Evolutionary conservation across 2,888 invertebrate genomes (phyloP).

Genomic region (Linnaemya vulpina): DNA sequence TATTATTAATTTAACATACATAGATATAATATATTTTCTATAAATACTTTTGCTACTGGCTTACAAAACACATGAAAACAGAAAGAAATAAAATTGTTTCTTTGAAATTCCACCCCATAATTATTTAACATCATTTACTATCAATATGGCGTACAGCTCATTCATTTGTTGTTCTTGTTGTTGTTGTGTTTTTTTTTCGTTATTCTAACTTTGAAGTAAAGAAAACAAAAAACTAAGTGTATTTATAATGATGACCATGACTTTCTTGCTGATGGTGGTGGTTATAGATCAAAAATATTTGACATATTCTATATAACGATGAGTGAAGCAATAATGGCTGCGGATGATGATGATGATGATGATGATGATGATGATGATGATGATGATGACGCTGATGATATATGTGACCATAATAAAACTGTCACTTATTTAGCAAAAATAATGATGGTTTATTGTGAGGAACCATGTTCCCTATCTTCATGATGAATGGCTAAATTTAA

Average conservation of each 20-base stretch:
- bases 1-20: conserved; percentile 1
- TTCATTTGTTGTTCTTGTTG: neutral
- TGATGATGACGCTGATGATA: conserved; percentile 53
- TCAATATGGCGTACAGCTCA: conserved; percentile 61
- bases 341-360: conserved; percentile 45
- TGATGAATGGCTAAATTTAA: conserved; percentile 51
- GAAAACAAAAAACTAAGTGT: conserved; percentile 10
- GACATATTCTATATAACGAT: conserved; percentile 52
- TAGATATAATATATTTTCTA: conserved; percentile 6
- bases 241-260: conserved; percentile 56
- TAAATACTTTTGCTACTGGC: conserved; percentile 6
- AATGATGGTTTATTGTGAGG: conserved; percentile 51
- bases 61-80: neutral
- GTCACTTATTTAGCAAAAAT: conserved; percentile 55
- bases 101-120: conserved; percentile 64
- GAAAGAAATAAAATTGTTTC: conserved; percentile 16
- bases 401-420: conserved; percentile 65
- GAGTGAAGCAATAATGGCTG: conserved; percentile 37
- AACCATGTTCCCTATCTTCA: conserved; percentile 56
- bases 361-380: too few species aligned
- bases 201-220: conserved; percentile 9
- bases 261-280: conserved; percentile 32
- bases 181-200: neutral
- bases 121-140: conserved; percentile 53
- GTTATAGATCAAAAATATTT: conserved; percentile 68